Percentiles rank a stretch among this genome's conserved stretches.
Evolutionary conservation across 2,888 invertebrate species (phyloP).

Genomic region (Microplitis manilae): DNA sequence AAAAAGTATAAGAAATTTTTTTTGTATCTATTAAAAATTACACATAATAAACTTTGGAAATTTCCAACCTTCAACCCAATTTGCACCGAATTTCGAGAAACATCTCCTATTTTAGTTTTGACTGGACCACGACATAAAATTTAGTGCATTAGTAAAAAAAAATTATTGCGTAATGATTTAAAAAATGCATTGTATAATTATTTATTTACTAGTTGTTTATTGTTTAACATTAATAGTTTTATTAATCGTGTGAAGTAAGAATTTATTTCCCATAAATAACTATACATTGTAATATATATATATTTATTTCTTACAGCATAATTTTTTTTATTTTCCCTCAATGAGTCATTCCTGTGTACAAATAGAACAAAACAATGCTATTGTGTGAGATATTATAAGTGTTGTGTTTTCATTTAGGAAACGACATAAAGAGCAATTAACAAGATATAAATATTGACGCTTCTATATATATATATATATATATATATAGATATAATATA

Average conservation of each 20-base stretch:
- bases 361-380: background rate
- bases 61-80: too few relatives aligned
- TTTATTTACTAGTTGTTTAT: background rate
- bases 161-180: background rate
- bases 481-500: background rate
- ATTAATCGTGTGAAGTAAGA: background rate
- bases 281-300: background rate
- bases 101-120: too few relatives aligned
- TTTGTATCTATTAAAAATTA: too few relatives aligned
- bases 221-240: background rate
- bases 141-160: background rate
- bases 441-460: background rate
- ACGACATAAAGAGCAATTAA: background rate
- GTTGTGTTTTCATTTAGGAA: background rate
- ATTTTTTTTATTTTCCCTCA: background rate
- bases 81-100: too few relatives aligned
- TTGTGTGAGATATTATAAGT: background rate
- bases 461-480: background rate
- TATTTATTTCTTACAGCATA: background rate
- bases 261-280: background rate
- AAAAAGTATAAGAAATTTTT: too few relatives aligned
- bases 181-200: background rate
- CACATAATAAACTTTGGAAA: too few relatives aligned
- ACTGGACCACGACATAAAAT: too few relatives aligned
- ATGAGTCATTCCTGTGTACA: background rate